Percentiles rank a stretch among this genome's conserved stretches.
These are phyloP conservation scores for Sebastes hubbsi DNA, from an alignment of 2,797 vertebrate genomes.

Conservation along the genomic window DNA sequence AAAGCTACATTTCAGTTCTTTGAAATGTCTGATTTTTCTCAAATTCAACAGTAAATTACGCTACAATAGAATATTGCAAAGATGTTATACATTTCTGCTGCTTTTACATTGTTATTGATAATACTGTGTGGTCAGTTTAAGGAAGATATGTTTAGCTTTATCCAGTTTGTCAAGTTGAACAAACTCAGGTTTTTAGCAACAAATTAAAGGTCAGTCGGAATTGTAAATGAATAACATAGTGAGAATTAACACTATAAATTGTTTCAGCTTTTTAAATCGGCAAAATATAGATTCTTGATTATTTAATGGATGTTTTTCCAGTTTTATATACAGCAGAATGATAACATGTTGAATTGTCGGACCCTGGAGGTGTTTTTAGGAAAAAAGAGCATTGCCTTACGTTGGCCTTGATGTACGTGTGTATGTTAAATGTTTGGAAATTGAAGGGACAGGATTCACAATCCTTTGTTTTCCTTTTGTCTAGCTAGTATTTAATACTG, in stretches of 20 bases:
- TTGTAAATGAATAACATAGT: conserved; percentile 23
- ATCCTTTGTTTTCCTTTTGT: conserved; percentile 23
- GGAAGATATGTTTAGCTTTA: conserved; percentile 45
- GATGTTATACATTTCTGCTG: conserved; percentile 41
- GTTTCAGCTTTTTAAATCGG: conserved; percentile 7
- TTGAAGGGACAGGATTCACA: conserved; percentile 50
- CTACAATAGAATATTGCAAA: conserved; percentile 11
- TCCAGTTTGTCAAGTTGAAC: conserved; percentile 57
- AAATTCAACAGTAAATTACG: neutral
- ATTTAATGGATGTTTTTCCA: conserved; percentile 17
- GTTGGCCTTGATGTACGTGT: conserved; percentile 50
- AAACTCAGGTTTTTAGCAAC: conserved; percentile 58
- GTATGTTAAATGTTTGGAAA: conserved; percentile 50
- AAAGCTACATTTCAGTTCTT: conserved; percentile 29
- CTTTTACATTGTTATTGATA: conserved; percentile 34
- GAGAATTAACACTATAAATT: neutral
- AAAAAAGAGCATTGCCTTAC: conserved; percentile 55
- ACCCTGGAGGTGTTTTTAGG: conserved; percentile 15
- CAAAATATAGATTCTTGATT: conserved; percentile 16
- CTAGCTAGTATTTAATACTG: conserved; percentile 13
- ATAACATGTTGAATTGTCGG: neutral
- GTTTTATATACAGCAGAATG: conserved; percentile 25
- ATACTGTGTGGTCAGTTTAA: conserved; percentile 24
- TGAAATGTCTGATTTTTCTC: conserved; percentile 9
- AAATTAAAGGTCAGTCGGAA: conserved; percentile 23